These are phyloP conservation scores for Magallana angulata DNA, from an alignment of 1,140 invertebrate species.

Conservation along the genomic window DNA sequence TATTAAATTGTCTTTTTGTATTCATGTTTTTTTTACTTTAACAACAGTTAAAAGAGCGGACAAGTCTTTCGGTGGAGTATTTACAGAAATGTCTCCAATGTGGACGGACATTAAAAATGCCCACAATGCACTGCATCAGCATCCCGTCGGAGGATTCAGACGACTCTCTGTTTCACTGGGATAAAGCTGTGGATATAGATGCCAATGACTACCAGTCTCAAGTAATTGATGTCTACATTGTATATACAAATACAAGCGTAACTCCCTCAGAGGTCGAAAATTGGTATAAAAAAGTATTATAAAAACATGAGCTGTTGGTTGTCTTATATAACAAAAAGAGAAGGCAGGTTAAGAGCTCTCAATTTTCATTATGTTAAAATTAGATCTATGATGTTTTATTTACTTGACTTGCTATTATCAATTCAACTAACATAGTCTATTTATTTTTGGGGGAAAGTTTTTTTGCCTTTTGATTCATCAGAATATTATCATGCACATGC, in stretches of 20 bases:
- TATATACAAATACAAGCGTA: no score
- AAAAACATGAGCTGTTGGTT: no score
- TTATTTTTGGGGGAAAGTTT: no score
- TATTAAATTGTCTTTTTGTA: neutral
- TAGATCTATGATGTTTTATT: no score
- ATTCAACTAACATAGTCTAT: no score
- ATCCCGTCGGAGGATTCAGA: slow-evolving; percentile 61
- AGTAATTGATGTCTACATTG: slow-evolving; percentile 44
- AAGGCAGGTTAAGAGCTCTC: no score
- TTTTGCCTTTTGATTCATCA: no score
- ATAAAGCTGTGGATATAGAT: slow-evolving; percentile 54
- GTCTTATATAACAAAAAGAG: no score
- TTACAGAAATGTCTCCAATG: slow-evolving; percentile 66
- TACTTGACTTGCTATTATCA: no score
- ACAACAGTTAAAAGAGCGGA: slow-evolving; percentile 66
- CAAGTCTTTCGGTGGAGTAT: slow-evolving; percentile 61
- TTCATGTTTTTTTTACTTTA: neutral
- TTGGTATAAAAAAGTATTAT: neutral
- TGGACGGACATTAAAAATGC: slow-evolving; percentile 59
- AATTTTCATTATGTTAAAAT: no score
- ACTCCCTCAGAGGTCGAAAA: neutral
- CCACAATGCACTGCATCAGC: slow-evolving; percentile 58
- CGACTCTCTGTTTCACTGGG: slow-evolving; percentile 56
- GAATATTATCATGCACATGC: neutral
- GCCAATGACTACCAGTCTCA: slow-evolving; percentile 66